Evolutionary conservation across 2,888 invertebrate species (phyloP).

Genomic region (Nemotelus pantherinus): DNA sequence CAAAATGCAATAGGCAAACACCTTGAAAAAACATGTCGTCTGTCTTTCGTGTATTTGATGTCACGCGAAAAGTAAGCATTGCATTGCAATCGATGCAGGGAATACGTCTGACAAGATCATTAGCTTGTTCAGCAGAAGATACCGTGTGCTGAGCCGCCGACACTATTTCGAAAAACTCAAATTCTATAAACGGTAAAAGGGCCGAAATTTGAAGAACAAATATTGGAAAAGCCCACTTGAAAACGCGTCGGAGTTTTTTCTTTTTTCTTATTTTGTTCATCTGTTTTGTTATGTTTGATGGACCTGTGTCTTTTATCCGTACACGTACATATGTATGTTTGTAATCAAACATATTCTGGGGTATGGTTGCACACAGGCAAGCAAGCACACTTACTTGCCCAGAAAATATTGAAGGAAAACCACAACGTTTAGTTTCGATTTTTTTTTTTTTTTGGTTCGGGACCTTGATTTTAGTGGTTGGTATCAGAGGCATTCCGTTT

Average conservation of each 20-base stretch:
- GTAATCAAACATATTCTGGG: slow-evolving; percentile 22
- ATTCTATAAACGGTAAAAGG: slow-evolving; percentile 49
- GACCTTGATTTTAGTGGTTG: neutral
- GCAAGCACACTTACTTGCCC: too few species aligned
- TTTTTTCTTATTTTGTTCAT: slow-evolving; percentile 3
- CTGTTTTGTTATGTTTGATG: neutral
- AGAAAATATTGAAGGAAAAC: slow-evolving; percentile 5
- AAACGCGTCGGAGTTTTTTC: slow-evolving; percentile 28
- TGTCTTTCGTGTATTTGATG: slow-evolving; percentile 17
- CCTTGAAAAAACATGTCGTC: too few species aligned
- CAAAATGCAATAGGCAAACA: too few species aligned
- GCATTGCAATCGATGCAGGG: slow-evolving; percentile 37
- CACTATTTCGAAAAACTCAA: slow-evolving; percentile 13
- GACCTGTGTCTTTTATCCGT: neutral
- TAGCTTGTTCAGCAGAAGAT: slow-evolving; percentile 26
- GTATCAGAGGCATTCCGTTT: slow-evolving; percentile 33
- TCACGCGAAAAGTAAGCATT: slow-evolving; percentile 26
- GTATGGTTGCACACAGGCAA: neutral
- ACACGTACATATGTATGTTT: neutral
- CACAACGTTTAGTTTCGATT: slow-evolving; percentile 1
- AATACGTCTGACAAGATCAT: slow-evolving; percentile 42
- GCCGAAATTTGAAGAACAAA: slow-evolving; percentile 48
- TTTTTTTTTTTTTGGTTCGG: neutral
- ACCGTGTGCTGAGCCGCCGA: neutral
- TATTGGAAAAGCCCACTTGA: slow-evolving; percentile 48